These are phyloP conservation scores for Phania funesta DNA, from an alignment of 2,888 invertebrate species.

Conservation along the genomic window DNA sequence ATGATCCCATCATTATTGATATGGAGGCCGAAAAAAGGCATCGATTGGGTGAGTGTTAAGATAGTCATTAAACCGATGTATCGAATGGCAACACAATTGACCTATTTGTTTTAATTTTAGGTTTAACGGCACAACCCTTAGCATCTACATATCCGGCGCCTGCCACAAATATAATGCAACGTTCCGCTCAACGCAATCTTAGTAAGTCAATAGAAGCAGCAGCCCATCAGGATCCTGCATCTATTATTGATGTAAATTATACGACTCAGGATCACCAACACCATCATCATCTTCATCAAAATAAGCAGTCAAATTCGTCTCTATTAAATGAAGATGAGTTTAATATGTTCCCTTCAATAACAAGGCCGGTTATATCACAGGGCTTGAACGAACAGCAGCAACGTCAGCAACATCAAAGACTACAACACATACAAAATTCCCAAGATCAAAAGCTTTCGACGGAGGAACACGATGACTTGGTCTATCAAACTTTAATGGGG, in stretches of 20 bases:
- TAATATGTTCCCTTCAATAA: slow-evolving; percentile 74
- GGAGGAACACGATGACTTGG: slow-evolving; percentile 54
- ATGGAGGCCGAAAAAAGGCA: slow-evolving; percentile 81
- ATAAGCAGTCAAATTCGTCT: slow-evolving; percentile 56
- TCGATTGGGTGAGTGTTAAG: slow-evolving; percentile 76
- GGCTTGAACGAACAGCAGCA: slow-evolving; percentile 61
- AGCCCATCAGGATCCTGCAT: slow-evolving; percentile 70
- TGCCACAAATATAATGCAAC: slow-evolving; percentile 66
- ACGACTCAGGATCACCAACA: slow-evolving; percentile 70
- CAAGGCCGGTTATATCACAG: slow-evolving; percentile 74
- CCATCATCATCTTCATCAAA: slow-evolving; percentile 19
- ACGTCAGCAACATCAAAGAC: slow-evolving; percentile 38
- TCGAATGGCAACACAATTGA: background rate
- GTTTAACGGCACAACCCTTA: slow-evolving; percentile 66
- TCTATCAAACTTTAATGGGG: slow-evolving; percentile 66
- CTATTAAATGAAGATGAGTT: slow-evolving; percentile 70
- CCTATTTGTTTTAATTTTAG: slow-evolving; percentile 31
- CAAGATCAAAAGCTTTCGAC: slow-evolving; percentile 49
- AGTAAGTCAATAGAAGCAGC: slow-evolving; percentile 79
- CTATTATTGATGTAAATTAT: slow-evolving; percentile 58
- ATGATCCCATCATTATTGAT: slow-evolving; percentile 84
- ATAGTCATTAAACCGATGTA: background rate
- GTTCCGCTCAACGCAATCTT: slow-evolving; percentile 80
- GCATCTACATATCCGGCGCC: slow-evolving; percentile 75
- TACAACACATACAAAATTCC: slow-evolving; percentile 45